Conservation (phyloP, 2,888 invertebrate species). For the Leptopterna dolabrata region DNA sequence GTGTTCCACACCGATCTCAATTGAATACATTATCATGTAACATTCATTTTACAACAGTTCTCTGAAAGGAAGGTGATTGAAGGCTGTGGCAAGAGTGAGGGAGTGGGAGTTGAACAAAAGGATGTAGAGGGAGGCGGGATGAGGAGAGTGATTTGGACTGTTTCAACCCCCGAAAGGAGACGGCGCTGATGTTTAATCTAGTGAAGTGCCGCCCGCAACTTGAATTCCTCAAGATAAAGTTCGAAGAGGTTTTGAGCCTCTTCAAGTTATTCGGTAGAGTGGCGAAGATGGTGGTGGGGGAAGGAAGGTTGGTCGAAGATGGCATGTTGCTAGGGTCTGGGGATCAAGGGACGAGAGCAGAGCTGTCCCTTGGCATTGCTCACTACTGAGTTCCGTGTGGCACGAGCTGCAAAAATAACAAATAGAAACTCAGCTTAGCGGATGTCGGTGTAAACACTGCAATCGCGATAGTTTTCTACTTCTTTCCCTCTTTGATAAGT, state of each 20-base stretch:
- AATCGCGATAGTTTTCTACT: neutral
- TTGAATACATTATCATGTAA: neutral
- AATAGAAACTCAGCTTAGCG: neutral
- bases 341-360: neutral
- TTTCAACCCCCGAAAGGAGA: neutral
- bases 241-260: conserved; percentile 14
- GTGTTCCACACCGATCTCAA: neutral
- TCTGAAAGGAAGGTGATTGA: conserved; percentile 10
- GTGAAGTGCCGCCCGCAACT: conserved; percentile 35
- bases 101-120: neutral
- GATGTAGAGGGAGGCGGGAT: conserved; percentile 15
- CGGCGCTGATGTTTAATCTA: conserved; percentile 38
- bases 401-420: conserved; percentile 20
- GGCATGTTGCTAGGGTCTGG: conserved; percentile 4
- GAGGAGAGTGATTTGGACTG: conserved; percentile 35
- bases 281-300: neutral
- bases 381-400: neutral
- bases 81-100: neutral
- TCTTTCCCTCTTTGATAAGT: neutral
- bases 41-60: neutral
- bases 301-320: neutral
- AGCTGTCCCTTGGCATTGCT: neutral
- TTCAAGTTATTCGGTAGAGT: conserved; percentile 27
- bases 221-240: conserved; percentile 44
- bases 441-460: conserved; percentile 1